Conservation (phyloP, 2,113 vertebrate genomes). For the Serilophus lunatus region DNA sequence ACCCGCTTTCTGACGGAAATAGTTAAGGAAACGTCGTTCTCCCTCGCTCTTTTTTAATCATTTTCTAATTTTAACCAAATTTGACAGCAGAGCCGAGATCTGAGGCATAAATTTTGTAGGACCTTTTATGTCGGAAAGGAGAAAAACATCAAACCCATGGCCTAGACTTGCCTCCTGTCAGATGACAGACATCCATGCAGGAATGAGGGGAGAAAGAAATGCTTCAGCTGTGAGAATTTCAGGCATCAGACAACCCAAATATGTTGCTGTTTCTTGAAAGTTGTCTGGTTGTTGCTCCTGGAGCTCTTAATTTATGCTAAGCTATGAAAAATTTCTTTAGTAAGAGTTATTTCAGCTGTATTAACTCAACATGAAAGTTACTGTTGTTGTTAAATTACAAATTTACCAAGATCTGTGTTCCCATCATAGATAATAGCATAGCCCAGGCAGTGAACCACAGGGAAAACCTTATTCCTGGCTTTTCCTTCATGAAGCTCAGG, state of each 20-base stretch:
- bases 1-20: neutral
- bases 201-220: neutral
- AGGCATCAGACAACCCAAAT: neutral
- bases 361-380: rapidly evolving
- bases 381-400: neutral
- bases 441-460: neutral
- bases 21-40: neutral
- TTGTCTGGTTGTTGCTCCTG: neutral
- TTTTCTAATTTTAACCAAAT: conserved; percentile 18
- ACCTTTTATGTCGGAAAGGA: conserved; percentile 14
- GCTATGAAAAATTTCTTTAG: neutral
- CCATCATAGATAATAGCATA: neutral
- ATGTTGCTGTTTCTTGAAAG: neutral
- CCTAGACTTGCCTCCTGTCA: neutral
- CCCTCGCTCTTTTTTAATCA: neutral
- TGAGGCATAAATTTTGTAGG: neutral
- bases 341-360: neutral
- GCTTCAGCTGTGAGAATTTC: neutral
- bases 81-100: conserved; percentile 36
- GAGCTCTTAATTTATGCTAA: neutral
- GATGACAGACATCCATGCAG: neutral
- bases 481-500: neutral
- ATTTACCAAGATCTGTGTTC: neutral
- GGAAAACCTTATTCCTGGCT: neutral
- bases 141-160: neutral